Evolutionary conservation across 2,888 invertebrate genomes (phyloP).

Genomic region (Chalcosyrphus nemorum): DNA sequence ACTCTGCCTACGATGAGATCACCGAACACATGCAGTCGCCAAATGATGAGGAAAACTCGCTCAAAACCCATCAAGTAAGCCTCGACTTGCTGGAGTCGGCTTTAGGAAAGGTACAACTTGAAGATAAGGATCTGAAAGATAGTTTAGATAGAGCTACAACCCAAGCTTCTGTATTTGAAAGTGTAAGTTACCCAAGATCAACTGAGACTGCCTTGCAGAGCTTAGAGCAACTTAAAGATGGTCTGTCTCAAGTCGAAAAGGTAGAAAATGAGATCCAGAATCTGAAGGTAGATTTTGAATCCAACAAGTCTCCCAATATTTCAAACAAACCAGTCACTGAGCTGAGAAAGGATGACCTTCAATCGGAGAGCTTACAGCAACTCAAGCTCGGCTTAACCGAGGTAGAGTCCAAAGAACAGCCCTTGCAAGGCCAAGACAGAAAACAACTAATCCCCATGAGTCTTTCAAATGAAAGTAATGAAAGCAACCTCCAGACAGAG

Average conservation of each 20-base stretch:
- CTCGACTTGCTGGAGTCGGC: slow-evolving; percentile 32
- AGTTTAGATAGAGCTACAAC: slow-evolving; percentile 19
- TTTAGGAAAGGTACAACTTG: slow-evolving; percentile 26
- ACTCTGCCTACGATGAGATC: background rate
- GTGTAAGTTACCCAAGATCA: background rate
- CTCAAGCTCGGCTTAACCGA: too few relatives aligned
- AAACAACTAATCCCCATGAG: too few relatives aligned
- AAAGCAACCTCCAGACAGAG: background rate
- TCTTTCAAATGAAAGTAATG: too few relatives aligned
- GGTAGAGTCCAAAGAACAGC: too few relatives aligned
- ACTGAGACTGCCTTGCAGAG: background rate
- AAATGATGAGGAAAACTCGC: background rate
- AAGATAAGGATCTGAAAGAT: slow-evolving; percentile 18
- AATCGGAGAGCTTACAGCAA: too few relatives aligned
- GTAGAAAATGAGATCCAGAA: background rate
- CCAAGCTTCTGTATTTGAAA: background rate
- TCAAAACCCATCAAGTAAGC: slow-evolving; percentile 16
- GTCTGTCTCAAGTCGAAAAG: background rate
- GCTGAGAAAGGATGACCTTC: background rate
- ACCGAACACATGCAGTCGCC: background rate
- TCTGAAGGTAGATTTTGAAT: background rate
- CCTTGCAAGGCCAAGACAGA: background rate
- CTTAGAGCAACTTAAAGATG: background rate
- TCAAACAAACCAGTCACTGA: background rate
- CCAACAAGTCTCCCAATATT: background rate